Evolutionary conservation across 2,797 vertebrate species (phyloP).

Genomic region (Neosilurus hyrtlii): DNA sequence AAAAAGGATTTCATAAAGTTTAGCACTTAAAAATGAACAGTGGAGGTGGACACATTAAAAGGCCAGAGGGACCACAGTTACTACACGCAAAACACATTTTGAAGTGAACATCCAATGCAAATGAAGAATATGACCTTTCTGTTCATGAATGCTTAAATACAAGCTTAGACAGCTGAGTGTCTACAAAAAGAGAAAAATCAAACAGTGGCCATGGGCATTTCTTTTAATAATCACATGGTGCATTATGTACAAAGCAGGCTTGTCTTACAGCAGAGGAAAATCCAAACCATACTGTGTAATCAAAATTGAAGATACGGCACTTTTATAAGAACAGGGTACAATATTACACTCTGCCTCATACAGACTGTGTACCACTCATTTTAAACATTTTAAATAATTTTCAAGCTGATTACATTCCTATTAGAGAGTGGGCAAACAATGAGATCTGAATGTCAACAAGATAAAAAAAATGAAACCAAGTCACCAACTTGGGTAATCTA

Average conservation of each 20-base stretch:
- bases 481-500: slow-evolving; percentile 6
- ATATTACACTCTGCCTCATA: slow-evolving; percentile 17
- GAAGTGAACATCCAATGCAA: neutral
- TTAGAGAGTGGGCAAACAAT: slow-evolving; percentile 1
- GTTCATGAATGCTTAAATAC: neutral
- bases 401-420: slow-evolving; percentile 15
- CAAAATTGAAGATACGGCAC: slow-evolving; percentile 60
- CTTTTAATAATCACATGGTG: slow-evolving; percentile 77
- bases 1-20: too few species aligned
- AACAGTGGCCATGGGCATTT: slow-evolving; percentile 66
- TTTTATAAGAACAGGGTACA: slow-evolving; percentile 28
- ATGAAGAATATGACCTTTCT: neutral
- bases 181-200: slow-evolving; percentile 1
- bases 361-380: slow-evolving; percentile 8
- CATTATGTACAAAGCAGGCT: slow-evolving; percentile 81
- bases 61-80: neutral
- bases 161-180: neutral
- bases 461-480: neutral
- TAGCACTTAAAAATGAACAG: too few species aligned
- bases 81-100: neutral
- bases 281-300: slow-evolving; percentile 64
- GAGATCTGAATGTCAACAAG: neutral
- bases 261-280: slow-evolving; percentile 62
- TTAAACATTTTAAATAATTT: slow-evolving; percentile 8
- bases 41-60: neutral